Evolutionary conservation across 2,797 vertebrate species (phyloP).

Genomic region (Phalloptychus januarius): DNA sequence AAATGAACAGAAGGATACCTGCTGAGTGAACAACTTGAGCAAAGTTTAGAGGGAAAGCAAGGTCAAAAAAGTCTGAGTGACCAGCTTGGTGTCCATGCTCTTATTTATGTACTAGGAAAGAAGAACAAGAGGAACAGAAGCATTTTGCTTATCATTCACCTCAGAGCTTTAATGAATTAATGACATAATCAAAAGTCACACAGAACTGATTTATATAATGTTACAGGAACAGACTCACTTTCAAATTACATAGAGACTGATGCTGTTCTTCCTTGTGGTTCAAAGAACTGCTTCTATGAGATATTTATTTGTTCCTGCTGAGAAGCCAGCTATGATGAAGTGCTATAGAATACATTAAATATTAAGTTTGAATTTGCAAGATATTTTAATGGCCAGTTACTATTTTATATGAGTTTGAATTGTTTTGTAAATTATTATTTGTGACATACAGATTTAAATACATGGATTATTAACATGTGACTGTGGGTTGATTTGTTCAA

Average conservation of each 20-base stretch:
- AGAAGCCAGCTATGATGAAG: neutral
- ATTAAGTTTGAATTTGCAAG: neutral
- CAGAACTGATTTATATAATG: neutral
- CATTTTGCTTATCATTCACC: neutral
- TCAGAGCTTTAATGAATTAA: neutral
- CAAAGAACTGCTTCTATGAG: neutral
- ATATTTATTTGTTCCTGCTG: neutral
- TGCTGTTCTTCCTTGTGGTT: neutral
- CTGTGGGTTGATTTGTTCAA: neutral
- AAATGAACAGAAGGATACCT: neutral
- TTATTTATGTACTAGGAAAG: neutral
- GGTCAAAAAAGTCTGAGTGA: neutral
- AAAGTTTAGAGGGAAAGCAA: neutral
- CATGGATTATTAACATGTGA: neutral
- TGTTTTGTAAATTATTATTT: neutral
- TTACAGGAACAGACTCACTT: neutral
- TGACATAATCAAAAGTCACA: neutral
- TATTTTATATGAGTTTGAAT: neutral
- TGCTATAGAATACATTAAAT: neutral
- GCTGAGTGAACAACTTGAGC: neutral
- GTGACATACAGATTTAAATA: neutral
- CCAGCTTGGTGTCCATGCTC: neutral
- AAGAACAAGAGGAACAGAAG: neutral
- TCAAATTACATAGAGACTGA: neutral
- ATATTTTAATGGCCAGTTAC: neutral